Percentiles rank a stretch among this genome's conserved stretches.
These are phyloP conservation scores for Nothobranchius kuhntae DNA, from an alignment of 2,113 vertebrate genomes.

Conservation along the genomic window DNA sequence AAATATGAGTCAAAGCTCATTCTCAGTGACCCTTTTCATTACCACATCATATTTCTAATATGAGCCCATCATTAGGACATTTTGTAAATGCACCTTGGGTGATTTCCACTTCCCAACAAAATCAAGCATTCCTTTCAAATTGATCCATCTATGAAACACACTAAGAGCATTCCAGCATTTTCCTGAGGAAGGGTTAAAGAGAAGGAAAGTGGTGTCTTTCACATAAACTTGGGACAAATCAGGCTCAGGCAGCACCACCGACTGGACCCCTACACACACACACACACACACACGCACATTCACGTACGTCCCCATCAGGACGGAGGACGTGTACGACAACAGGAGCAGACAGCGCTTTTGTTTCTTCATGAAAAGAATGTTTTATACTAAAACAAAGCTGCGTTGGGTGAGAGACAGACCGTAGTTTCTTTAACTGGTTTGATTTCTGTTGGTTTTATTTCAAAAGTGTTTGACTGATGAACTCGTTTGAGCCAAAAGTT, in stretches of 20 bases:
- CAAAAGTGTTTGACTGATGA: conserved; percentile 68
- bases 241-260: conserved; percentile 60
- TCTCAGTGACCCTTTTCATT: conserved; percentile 66
- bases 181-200: conserved; percentile 57
- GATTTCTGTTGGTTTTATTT: conserved; percentile 60
- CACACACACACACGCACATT: conserved; percentile 2
- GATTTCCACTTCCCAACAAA: conserved; percentile 45
- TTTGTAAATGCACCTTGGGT: conserved; percentile 64
- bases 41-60: conserved; percentile 24
- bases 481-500: conserved; percentile 61
- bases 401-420: conserved; percentile 77
- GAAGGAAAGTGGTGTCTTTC: conserved; percentile 68
- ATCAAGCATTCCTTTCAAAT: conserved; percentile 60
- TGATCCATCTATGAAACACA: conserved; percentile 56
- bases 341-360: conserved; percentile 83
- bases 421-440: conserved; percentile 62
- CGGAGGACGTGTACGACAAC: conserved; percentile 84
- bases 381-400: conserved; percentile 83
- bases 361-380: conserved; percentile 89
- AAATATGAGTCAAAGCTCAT: conserved; percentile 68
- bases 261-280: not conserved
- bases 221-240: conserved; percentile 70
- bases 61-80: conserved; percentile 36
- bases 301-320: conserved; percentile 68
- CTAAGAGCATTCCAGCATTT: conserved; percentile 57